Evolutionary conservation across 2,797 vertebrate species (phyloP).

Genomic region (Zalophus californianus): DNA sequence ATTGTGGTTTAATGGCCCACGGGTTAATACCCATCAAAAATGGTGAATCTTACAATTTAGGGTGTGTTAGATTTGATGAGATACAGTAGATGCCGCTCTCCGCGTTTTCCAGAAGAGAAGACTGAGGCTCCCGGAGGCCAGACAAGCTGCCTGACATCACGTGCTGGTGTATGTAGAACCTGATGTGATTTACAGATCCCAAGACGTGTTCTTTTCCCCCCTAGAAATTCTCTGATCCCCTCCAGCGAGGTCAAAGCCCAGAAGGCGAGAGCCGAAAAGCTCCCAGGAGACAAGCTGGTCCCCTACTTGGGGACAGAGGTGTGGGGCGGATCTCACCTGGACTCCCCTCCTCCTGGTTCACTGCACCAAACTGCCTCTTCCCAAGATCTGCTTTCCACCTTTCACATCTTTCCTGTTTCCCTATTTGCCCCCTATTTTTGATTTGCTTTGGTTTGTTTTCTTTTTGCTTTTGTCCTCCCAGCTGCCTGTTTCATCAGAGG

Average conservation of each 20-base stretch:
- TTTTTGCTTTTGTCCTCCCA: slow-evolving; percentile 25
- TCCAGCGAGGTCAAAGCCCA: background rate
- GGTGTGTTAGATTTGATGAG: background rate
- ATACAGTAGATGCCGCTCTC: background rate
- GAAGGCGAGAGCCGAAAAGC: background rate
- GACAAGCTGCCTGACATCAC: background rate
- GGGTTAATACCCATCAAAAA: background rate
- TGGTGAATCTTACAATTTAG: background rate
- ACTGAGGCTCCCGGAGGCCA: background rate
- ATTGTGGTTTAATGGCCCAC: background rate
- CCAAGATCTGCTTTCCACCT: background rate
- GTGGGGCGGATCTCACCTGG: background rate
- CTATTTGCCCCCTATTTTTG: background rate
- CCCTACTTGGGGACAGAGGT: background rate
- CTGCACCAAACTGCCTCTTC: background rate
- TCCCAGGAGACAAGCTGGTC: background rate
- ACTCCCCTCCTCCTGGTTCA: background rate
- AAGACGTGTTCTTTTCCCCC: background rate
- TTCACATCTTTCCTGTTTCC: background rate
- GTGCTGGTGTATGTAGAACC: background rate
- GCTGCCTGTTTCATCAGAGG: background rate
- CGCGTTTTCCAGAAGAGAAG: background rate
- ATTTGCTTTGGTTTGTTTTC: background rate
- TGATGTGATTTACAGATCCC: background rate
- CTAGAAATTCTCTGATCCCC: background rate